A percentile compares a stretch with the other conserved stretches of the same genome.
These are phyloP conservation scores for Python bivittatus DNA, from an alignment of 2,113 vertebrate species.

Conservation along the genomic window DNA sequence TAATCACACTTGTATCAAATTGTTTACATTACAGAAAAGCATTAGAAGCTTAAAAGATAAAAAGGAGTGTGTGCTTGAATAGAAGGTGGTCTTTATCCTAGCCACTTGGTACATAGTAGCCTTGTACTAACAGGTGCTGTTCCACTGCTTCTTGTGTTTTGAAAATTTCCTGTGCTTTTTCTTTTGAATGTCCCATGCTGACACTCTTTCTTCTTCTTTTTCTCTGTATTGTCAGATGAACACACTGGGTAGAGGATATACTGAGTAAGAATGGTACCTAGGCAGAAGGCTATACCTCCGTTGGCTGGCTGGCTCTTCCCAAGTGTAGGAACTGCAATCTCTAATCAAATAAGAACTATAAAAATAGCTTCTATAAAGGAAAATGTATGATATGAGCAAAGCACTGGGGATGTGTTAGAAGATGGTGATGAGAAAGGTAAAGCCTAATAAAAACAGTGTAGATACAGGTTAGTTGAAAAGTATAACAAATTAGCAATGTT, in stretches of 20 bases:
- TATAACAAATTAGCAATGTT: not conserved
- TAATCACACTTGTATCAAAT: not conserved
- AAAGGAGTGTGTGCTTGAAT: not conserved
- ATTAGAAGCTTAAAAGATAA: not conserved
- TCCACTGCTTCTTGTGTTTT: not conserved
- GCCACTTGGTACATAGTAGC: not conserved
- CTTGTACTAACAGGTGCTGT: not conserved
- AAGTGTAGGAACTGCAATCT: not conserved
- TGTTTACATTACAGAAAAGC: not conserved
- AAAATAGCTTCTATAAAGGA: not conserved
- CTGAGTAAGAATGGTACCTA: not conserved
- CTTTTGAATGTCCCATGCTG: not conserved
- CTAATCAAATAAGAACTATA: not conserved
- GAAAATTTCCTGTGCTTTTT: not conserved
- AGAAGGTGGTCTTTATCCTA: not conserved
- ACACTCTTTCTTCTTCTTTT: not conserved
- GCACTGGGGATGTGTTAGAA: not conserved
- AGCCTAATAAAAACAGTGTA: not conserved
- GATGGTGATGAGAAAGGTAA: not conserved
- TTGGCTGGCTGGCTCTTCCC: not conserved
- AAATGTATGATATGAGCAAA: not conserved
- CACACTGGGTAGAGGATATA: not conserved
- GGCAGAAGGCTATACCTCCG: not conserved
- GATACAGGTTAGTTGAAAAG: not conserved
- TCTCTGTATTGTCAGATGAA: not conserved